phyloP scores from a whole-genome alignment of 2,888 invertebrate species.

The Phyllotreta cruciferae region DNA sequence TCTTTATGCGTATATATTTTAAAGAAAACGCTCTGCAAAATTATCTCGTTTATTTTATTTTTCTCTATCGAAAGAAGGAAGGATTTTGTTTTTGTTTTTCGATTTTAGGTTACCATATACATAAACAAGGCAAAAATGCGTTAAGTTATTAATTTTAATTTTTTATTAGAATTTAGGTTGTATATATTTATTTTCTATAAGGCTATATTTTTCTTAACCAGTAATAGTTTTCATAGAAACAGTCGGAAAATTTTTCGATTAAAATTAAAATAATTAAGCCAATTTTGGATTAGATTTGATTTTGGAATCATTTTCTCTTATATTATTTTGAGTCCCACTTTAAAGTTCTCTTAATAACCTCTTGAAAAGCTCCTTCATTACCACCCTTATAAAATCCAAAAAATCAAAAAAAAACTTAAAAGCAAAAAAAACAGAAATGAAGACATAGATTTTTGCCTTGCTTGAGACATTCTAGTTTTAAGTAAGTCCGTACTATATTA shows the following conservation, averaged over 20 bases:
- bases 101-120: constrained; percentile 49
- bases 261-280: neutral
- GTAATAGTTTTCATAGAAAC: neutral
- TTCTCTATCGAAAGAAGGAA: constrained; percentile 42
- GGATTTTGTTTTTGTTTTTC: constrained; percentile 39
- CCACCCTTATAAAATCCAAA: too few relatives aligned
- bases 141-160: constrained; percentile 8
- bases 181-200: constrained; percentile 7
- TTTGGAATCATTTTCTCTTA: too few relatives aligned
- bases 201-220: neutral
- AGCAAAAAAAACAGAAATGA: too few relatives aligned
- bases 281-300: too few relatives aligned
- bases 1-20: constrained; percentile 44
- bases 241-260: neutral
- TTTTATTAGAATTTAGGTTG: constrained; percentile 6
- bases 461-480: constrained; percentile 32
- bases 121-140: constrained; percentile 32
- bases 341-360: too few relatives aligned
- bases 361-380: too few relatives aligned
- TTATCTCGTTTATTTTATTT: constrained; percentile 15
- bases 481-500: constrained; percentile 27
- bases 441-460: constrained; percentile 17
- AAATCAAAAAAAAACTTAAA: too few relatives aligned
- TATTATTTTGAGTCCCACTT: too few relatives aligned
- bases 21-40: constrained; percentile 41